phyloP scores from a whole-genome alignment of 2,797 vertebrate genomes.

The Acanthopagrus latus region DNA sequence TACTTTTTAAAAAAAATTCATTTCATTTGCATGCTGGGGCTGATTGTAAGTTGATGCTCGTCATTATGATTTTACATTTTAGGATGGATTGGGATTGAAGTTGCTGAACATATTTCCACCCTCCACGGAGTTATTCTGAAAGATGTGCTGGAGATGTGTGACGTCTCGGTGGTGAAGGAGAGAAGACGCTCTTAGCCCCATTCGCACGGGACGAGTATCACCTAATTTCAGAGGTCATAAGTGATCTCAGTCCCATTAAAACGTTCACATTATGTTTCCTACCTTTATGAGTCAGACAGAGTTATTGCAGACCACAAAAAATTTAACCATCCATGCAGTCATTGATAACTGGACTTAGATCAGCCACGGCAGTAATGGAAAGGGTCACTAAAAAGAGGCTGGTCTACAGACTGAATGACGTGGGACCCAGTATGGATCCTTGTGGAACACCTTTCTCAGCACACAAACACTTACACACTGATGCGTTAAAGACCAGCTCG shows the following conservation, averaged over 20 bases:
- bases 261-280: not conserved
- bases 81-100: too few species aligned
- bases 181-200: too few species aligned
- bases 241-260: not conserved
- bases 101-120: too few species aligned
- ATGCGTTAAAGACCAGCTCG: not conserved
- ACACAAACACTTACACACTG: not conserved
- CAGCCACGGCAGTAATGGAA: not conserved
- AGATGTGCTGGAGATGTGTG: too few species aligned
- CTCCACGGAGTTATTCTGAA: too few species aligned
- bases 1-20: too few species aligned
- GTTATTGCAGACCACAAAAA: not conserved
- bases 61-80: too few species aligned
- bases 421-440: not conserved
- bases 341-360: slow-evolving; percentile 1
- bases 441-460: not conserved
- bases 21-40: too few species aligned
- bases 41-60: too few species aligned
- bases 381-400: not conserved
- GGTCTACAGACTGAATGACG: not conserved
- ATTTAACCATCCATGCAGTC: not conserved
- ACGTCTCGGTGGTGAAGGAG: too few species aligned
- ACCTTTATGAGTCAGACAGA: not conserved
- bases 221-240: not conserved
- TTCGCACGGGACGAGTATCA: too few species aligned